Percentiles rank a stretch among this genome's conserved stretches.
phyloP scores from a whole-genome alignment of 2,888 invertebrate genomes.

The Hyposoter didymator region DNA sequence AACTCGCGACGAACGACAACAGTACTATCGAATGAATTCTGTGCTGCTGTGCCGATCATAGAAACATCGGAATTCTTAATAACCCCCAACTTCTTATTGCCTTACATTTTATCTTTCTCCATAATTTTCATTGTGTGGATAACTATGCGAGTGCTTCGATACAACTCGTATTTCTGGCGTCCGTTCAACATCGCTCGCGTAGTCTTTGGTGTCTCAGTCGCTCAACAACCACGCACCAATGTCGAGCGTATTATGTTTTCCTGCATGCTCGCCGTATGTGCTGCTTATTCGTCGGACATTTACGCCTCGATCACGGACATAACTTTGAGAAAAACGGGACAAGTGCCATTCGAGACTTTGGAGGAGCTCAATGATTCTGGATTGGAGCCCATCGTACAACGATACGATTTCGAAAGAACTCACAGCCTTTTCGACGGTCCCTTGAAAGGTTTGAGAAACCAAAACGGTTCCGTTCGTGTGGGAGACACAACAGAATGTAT shows the following conservation, averaged over 20 bases:
- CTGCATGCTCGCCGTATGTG: too few relatives aligned
- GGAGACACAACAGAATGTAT: not conserved
- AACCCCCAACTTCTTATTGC: not conserved
- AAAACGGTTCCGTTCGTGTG: not conserved
- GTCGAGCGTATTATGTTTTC: too few relatives aligned
- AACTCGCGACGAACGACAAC: not conserved
- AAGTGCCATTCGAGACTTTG: not conserved
- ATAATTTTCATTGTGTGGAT: too few relatives aligned
- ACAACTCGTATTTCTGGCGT: too few relatives aligned
- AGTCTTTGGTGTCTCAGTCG: too few relatives aligned
- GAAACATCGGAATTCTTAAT: not conserved
- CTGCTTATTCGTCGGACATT: too few relatives aligned
- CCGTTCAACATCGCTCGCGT: too few relatives aligned
- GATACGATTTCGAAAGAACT: not conserved
- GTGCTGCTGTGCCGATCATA: constrained; percentile 1
- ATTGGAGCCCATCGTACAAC: not conserved
- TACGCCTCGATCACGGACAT: too few relatives aligned
- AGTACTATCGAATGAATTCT: not conserved
- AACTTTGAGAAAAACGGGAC: too few relatives aligned
- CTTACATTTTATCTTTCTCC: not conserved
- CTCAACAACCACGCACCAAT: too few relatives aligned
- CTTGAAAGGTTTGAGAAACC: not conserved
- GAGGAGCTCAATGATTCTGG: not conserved
- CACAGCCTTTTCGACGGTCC: not conserved
- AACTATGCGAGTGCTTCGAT: too few relatives aligned